These are phyloP conservation scores for Heteromyza rotundicornis DNA, from an alignment of 2,888 invertebrate genomes.

Conservation along the genomic window DNA sequence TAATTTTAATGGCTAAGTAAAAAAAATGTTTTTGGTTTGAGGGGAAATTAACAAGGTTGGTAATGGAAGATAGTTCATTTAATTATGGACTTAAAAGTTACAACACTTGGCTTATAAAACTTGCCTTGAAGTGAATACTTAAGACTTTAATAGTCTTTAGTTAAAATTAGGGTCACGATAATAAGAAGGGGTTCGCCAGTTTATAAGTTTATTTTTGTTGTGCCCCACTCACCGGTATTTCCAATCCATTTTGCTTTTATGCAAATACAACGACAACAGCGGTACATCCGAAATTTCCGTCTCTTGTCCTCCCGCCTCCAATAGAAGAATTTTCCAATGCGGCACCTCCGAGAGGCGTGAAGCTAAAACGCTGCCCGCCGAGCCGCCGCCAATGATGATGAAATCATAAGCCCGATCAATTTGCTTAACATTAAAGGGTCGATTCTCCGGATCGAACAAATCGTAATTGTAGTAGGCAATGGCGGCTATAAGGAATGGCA, in stretches of 20 bases:
- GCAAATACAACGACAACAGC: slow-evolving; percentile 83
- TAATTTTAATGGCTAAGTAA: too few species aligned
- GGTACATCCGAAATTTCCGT: slow-evolving; percentile 88
- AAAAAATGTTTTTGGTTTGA: too few species aligned
- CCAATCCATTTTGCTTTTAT: slow-evolving; percentile 91
- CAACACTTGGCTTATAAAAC: too few species aligned
- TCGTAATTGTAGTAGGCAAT: slow-evolving; percentile 86
- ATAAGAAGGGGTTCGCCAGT: too few species aligned
- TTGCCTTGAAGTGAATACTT: too few species aligned
- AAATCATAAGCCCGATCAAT: slow-evolving; percentile 80
- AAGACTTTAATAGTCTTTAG: too few species aligned
- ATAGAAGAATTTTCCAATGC: slow-evolving; percentile 77
- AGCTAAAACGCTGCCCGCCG: slow-evolving; percentile 83
- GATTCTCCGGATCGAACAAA: slow-evolving; percentile 82
- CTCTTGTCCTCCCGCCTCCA: slow-evolving; percentile 89
- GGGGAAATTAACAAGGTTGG: too few species aligned
- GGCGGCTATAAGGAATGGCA: slow-evolving; percentile 77
- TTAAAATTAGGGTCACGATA: too few species aligned
- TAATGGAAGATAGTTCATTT: too few species aligned
- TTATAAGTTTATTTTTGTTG: too few species aligned
- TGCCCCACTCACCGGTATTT: slow-evolving; percentile 73
- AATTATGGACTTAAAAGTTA: too few species aligned
- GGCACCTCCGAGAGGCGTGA: slow-evolving; percentile 80
- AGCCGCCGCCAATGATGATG: slow-evolving; percentile 81
- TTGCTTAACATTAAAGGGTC: slow-evolving; percentile 73